These are phyloP conservation scores for Euwallacea fornicatus DNA, from an alignment of 1,140 invertebrate species.

Conservation along the genomic window DNA sequence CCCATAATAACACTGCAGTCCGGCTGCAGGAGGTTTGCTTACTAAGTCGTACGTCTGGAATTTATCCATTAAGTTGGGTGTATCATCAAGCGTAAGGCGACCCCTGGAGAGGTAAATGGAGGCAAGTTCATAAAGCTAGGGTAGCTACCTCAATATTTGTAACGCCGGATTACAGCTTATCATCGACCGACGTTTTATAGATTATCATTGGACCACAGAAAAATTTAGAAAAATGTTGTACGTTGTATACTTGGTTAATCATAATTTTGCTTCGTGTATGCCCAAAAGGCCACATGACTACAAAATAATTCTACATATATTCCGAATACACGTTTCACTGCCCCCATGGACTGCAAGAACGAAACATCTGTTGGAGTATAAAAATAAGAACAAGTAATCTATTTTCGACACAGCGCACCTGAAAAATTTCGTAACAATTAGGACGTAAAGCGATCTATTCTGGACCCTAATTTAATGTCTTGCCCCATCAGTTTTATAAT, in stretches of 20 bases:
- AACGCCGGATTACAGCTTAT: background rate
- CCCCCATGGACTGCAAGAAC: background rate
- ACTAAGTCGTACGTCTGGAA: background rate
- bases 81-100: background rate
- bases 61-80: background rate
- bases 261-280: background rate
- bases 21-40: too few species aligned
- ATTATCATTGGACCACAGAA: too few species aligned
- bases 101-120: background rate
- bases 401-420: background rate
- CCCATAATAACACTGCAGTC: too few species aligned
- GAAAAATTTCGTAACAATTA: conserved; percentile 4
- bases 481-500: too few species aligned
- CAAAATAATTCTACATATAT: too few species aligned
- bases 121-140: background rate
- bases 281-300: too few species aligned
- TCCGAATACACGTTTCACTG: background rate
- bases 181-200: background rate
- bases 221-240: too few species aligned
- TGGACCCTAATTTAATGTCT: background rate
- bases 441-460: background rate
- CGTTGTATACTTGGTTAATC: too few species aligned
- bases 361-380: background rate
- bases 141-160: background rate
- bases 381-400: background rate